Conservation (phyloP, 2,888 invertebrate genomes). For the Napeogenes inachia region DNA sequence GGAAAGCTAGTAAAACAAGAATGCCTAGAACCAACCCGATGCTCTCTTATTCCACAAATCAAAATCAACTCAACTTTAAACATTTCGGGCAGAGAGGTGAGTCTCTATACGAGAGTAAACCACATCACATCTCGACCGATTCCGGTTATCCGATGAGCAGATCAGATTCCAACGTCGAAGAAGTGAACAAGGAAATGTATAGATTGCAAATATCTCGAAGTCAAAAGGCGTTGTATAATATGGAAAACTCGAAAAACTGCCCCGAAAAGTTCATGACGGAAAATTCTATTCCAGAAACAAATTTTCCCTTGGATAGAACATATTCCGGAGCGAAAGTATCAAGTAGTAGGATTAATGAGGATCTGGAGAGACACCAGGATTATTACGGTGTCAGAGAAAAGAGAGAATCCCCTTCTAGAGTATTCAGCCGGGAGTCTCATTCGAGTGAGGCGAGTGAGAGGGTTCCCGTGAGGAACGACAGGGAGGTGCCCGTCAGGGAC, state of each 20-base stretch:
- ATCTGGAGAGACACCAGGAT: slow-evolving; percentile 65
- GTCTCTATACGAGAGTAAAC: slow-evolving; percentile 67
- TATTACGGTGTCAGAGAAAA: slow-evolving; percentile 57
- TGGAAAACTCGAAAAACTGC: slow-evolving; percentile 65
- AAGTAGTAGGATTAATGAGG: slow-evolving; percentile 66
- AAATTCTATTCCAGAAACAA: slow-evolving; percentile 60
- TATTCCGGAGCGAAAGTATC: slow-evolving; percentile 71
- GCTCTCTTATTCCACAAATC: slow-evolving; percentile 73
- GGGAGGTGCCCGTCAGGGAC: slow-evolving; percentile 48
- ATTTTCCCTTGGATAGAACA: slow-evolving; percentile 68
- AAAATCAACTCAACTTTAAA: slow-evolving; percentile 66
- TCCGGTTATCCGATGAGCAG: slow-evolving; percentile 70
- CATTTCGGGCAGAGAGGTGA: slow-evolving; percentile 73
- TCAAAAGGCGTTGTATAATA: slow-evolving; percentile 70
- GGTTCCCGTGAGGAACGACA: slow-evolving; percentile 52
- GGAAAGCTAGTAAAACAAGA: slow-evolving; percentile 74
- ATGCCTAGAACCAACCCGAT: slow-evolving; percentile 79
- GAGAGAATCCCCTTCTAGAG: slow-evolving; percentile 58
- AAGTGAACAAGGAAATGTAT: slow-evolving; percentile 75
- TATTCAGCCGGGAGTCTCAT: slow-evolving; percentile 59
- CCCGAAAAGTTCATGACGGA: slow-evolving; percentile 64
- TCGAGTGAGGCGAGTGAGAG: slow-evolving; percentile 64
- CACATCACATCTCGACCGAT: slow-evolving; percentile 68
- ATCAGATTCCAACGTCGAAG: slow-evolving; percentile 73
- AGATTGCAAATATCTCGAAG: slow-evolving; percentile 71